These are phyloP conservation scores for Manis pentadactyla DNA, from an alignment of 2,797 vertebrate genomes.

Conservation along the genomic window DNA sequence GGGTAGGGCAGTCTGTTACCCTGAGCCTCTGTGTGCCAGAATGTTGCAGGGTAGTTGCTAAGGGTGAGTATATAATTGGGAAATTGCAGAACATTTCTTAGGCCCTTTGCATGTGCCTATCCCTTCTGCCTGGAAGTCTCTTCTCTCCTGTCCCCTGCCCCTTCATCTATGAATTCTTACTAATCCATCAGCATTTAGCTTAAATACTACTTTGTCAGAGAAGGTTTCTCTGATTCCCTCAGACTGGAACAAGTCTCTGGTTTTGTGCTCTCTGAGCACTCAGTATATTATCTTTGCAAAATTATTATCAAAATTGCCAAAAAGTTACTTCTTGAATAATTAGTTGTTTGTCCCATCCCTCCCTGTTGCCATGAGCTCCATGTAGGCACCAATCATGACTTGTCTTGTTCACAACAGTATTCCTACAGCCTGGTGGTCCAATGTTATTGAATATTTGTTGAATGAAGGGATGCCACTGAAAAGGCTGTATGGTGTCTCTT, in stretches of 20 bases:
- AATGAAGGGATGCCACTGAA: not conserved
- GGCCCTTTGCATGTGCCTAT: not conserved
- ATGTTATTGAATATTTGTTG: not conserved
- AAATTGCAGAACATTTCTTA: not conserved
- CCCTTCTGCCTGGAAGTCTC: not conserved
- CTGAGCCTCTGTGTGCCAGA: not conserved
- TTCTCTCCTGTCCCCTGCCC: not conserved
- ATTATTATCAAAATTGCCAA: not conserved
- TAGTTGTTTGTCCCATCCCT: not conserved
- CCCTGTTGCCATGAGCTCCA: not conserved
- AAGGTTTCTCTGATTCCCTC: not conserved
- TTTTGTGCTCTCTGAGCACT: not conserved
- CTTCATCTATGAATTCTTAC: not conserved
- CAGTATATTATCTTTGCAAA: slow-evolving; percentile 7
- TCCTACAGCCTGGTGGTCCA: not conserved
- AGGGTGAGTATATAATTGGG: not conserved
- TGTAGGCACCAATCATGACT: not conserved
- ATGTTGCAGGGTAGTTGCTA: not conserved
- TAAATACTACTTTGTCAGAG: not conserved
- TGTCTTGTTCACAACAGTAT: not conserved
- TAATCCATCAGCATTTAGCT: not conserved
- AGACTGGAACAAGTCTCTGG: not conserved
- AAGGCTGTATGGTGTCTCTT: not conserved
- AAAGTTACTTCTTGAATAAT: not conserved
- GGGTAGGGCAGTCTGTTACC: not conserved